Percentiles rank a stretch among this genome's conserved stretches.
Conservation (phyloP, 2,888 invertebrate species). For the Lithodes maja region DNA sequence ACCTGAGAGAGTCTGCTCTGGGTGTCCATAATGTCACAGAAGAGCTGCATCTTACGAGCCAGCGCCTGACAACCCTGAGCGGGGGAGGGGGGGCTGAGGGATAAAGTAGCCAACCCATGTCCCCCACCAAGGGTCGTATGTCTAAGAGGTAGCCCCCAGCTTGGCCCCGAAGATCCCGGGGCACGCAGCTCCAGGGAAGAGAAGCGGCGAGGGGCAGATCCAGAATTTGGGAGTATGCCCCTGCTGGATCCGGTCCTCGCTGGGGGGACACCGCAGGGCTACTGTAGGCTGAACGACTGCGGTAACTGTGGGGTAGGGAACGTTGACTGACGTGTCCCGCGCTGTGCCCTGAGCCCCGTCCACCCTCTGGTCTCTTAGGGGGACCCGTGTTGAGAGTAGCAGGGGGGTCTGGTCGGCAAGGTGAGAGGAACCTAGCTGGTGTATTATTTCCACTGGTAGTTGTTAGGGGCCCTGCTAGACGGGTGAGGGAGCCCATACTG, state of each 20-base stretch:
- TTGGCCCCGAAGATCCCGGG: slow-evolving; percentile 35
- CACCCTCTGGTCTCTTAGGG: slow-evolving; percentile 55
- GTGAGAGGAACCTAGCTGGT: slow-evolving; percentile 63
- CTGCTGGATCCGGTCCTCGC: slow-evolving; percentile 65
- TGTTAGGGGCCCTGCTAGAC: slow-evolving; percentile 33
- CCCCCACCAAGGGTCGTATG: slow-evolving; percentile 44
- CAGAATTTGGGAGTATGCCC: slow-evolving; percentile 39
- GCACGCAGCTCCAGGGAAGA: slow-evolving; percentile 64
- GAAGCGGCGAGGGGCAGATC: slow-evolving; percentile 55
- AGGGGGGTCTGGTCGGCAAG: slow-evolving; percentile 50
- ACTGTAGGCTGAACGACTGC: slow-evolving; percentile 69
- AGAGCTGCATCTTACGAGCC: slow-evolving; percentile 75
- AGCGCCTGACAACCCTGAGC: slow-evolving; percentile 65
- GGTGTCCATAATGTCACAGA: slow-evolving; percentile 88
- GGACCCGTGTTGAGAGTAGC: slow-evolving; percentile 24
- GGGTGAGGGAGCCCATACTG: slow-evolving; percentile 61
- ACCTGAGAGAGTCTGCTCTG: slow-evolving; percentile 90
- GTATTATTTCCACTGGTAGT: slow-evolving; percentile 50
- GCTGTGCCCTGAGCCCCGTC: slow-evolving; percentile 39
- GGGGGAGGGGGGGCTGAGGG: slow-evolving; percentile 69
- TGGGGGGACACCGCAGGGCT: slow-evolving; percentile 69
- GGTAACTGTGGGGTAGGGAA: slow-evolving; percentile 64
- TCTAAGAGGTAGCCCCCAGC: slow-evolving; percentile 51
- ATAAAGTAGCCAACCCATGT: slow-evolving; percentile 54
- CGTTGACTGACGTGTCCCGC: slow-evolving; percentile 51